A percentile compares a stretch with the other conserved stretches of the same genome.
Conservation (phyloP, 2,797 vertebrate species). For the Cossypha heuglini region DNA sequence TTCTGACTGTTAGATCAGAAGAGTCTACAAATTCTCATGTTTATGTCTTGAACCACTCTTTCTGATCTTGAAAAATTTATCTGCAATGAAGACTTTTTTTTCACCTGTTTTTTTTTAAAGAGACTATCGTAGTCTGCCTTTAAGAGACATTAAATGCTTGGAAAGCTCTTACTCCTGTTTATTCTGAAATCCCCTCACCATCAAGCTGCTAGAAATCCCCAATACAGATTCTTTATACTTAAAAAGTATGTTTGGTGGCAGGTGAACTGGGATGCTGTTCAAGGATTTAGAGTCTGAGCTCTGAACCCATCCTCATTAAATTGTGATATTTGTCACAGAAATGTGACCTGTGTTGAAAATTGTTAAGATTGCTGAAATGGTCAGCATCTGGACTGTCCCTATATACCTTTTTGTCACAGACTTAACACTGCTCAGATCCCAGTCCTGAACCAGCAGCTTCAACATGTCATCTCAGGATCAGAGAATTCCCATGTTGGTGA, state of each 20-base stretch:
- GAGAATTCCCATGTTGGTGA: background rate
- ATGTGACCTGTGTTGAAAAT: rapidly evolving
- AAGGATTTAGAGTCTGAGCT: background rate
- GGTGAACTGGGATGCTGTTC: background rate
- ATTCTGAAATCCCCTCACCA: background rate
- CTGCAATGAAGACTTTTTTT: background rate
- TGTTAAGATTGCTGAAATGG: background rate
- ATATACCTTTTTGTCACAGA: background rate
- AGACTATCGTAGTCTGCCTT: background rate
- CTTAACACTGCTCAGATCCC: background rate
- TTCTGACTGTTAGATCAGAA: background rate
- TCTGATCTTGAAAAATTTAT: background rate
- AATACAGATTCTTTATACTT: background rate
- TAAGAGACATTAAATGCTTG: background rate
- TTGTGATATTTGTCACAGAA: background rate
- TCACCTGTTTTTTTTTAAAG: rapidly evolving
- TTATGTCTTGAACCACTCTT: background rate
- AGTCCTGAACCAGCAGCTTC: background rate
- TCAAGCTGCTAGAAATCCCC: background rate
- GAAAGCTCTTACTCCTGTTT: background rate
- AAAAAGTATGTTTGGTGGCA: background rate
- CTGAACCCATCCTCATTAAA: background rate
- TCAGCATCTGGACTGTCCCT: background rate
- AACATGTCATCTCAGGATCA: rapidly evolving
- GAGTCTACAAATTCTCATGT: background rate